A percentile compares a stretch with the other conserved stretches of the same genome.
Conservation (phyloP, 35 echinoderm and acorn worm species). For the Apostichopus californicus region DNA sequence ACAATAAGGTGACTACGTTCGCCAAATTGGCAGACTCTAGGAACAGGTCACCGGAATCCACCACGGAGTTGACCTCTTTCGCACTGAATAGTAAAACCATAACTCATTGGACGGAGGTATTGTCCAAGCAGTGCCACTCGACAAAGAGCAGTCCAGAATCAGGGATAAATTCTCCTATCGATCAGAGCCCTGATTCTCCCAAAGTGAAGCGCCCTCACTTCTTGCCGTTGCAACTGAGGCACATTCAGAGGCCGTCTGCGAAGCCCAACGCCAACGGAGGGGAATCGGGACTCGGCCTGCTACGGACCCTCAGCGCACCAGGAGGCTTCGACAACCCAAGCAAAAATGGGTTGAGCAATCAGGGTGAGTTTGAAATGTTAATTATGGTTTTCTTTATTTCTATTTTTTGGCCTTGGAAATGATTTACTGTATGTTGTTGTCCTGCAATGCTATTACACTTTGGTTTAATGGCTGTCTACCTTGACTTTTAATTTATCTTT, state of each 20-base stretch:
- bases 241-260: constrained; percentile 71
- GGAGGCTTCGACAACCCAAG: not conserved
- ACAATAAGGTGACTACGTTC: constrained; percentile 27
- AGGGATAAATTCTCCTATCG: constrained; percentile 27
- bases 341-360: not conserved
- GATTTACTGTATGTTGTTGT: no score
- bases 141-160: constrained; percentile 44
- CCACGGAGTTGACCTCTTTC: not conserved
- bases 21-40: constrained; percentile 43
- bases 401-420: no score
- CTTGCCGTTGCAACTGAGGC: constrained; percentile 82
- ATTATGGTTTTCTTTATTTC: no score
- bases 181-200: constrained; percentile 41
- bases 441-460: no score
- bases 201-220: constrained; percentile 80
- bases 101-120: constrained; percentile 77
- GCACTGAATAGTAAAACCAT: constrained; percentile 12
- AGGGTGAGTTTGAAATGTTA: constrained; percentile 1
- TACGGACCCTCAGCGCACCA: constrained; percentile 48
- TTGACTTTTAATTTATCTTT: no score
- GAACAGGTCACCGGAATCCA: not conserved
- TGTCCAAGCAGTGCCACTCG: constrained; percentile 55
- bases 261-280: constrained; percentile 56
- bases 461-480: no score
- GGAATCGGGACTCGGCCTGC: not conserved